These are phyloP conservation scores for Mesitornis unicolor DNA, from an alignment of 2,113 vertebrate species.

Conservation along the genomic window DNA sequence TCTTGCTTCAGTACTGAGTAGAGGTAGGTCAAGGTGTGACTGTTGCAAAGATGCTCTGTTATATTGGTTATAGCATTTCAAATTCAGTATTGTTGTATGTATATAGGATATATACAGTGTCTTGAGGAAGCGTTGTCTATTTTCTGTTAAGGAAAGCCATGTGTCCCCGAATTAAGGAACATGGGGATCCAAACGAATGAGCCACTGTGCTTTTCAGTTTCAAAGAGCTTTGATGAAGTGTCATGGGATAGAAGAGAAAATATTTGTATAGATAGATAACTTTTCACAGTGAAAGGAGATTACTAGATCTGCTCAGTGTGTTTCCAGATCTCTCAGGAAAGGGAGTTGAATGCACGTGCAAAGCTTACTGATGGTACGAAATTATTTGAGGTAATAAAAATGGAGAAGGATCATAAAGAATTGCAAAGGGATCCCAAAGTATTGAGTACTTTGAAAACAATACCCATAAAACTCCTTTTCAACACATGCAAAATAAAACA, in stretches of 20 bases:
- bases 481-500: not conserved
- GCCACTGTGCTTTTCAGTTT: not conserved
- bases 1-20: not conserved
- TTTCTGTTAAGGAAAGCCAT: not conserved
- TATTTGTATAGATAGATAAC: not conserved
- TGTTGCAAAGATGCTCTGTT: not conserved
- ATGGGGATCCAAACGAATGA: accelerated
- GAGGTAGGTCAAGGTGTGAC: not conserved
- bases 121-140: not conserved
- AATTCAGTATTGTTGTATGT: not conserved
- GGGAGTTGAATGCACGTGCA: not conserved
- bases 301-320: not conserved
- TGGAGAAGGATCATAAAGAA: not conserved
- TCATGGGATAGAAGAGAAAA: not conserved
- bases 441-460: not conserved
- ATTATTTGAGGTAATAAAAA: not conserved
- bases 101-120: not conserved
- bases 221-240: not conserved
- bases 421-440: not conserved
- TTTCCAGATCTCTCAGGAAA: not conserved
- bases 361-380: not conserved
- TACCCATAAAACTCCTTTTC: not conserved
- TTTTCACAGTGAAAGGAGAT: not conserved
- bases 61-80: not conserved
- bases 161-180: not conserved